phyloP scores from a whole-genome alignment of 2,797 vertebrate genomes.

The Parambassis ranga region DNA sequence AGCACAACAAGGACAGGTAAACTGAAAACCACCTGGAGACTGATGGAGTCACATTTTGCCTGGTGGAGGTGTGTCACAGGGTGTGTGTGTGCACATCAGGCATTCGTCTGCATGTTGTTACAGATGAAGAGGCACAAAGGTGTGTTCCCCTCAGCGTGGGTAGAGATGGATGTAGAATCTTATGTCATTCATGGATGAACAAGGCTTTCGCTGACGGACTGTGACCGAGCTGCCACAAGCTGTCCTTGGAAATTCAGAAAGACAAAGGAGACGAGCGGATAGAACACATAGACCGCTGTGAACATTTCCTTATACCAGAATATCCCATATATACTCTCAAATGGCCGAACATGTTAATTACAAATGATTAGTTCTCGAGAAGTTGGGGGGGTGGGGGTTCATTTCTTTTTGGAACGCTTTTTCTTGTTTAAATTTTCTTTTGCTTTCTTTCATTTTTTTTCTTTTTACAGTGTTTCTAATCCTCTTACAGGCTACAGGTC shows the following conservation, averaged over 20 bases:
- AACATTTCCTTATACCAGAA: slow-evolving; percentile 1
- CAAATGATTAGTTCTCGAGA: too few species aligned
- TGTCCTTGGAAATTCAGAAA: slow-evolving; percentile 56
- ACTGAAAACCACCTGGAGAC: slow-evolving; percentile 44
- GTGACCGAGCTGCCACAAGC: slow-evolving; percentile 47
- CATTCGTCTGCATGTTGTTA: slow-evolving; percentile 8
- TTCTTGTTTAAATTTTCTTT: too few species aligned
- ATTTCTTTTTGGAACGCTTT: too few species aligned
- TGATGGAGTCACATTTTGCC: slow-evolving; percentile 30
- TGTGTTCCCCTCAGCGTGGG: background rate
- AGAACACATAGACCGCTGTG: slow-evolving; percentile 16
- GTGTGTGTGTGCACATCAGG: slow-evolving; percentile 5
- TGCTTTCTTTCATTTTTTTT: too few species aligned
- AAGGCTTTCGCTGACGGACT: slow-evolving; percentile 48
- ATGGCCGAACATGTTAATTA: too few species aligned
- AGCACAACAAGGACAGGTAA: background rate
- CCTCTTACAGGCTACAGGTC: too few species aligned
- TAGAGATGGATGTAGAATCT: slow-evolving; percentile 41
- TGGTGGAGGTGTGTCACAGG: background rate
- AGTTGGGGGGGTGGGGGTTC: too few species aligned
- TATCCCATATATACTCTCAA: too few species aligned
- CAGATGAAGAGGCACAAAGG: slow-evolving; percentile 6
- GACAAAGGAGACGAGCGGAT: slow-evolving; percentile 35
- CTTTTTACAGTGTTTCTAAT: too few species aligned
- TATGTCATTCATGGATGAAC: slow-evolving; percentile 41